Evolutionary conservation across 1,140 invertebrate species (phyloP), one percentile per base, ranked within the genome.

Genomic region (Eupeodes corollae): DNA sequence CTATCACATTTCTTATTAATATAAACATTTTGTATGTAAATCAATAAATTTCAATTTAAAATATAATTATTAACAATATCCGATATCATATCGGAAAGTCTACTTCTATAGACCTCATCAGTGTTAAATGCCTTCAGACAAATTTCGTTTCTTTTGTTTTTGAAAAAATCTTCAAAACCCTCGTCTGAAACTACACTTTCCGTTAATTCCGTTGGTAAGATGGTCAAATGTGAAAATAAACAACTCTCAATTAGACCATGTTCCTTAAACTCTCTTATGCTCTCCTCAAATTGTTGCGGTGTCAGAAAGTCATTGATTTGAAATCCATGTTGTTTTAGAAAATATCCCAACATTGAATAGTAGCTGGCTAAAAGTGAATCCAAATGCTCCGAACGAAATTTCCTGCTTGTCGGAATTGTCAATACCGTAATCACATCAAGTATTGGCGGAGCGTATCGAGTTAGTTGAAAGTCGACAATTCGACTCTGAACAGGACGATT

Each of bases 391-490:
- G 70, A 57, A 2, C 73, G 61, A 38, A 71, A 72, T 42, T 56
- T 35, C 45, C 64, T 66, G 0, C 60, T 69, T 2, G 73, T 75
- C 46, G 73, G 74, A 34, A 74, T 70, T 45, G 72, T 75, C 12
- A 78, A 55, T 2, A 76, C 42, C 2, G 74, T 72, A 0, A 73
- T 56, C 8, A 77, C 52, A 56, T 78, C 76, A 18, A 73, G 45
- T 45, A 68, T 69, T 1, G 75, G 74, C 3, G 72, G 65, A 14
- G 67, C 61, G 57, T 75, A 81, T 32, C 78, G 56, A 1, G 71
- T 72, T 21, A 81, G 63, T 60, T 83, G 81, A 46, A 76, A 80
- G 56, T 83, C 80, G 15, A 83, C 70, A 5, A 83, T 52, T 11
- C 75, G 67, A 13, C 75, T 75, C 2, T 67, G 44, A 2, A 72